A percentile compares a stretch with the other conserved stretches of the same genome.
phyloP scores from a whole-genome alignment of 1,140 invertebrate species.

The Nebria ingens region DNA sequence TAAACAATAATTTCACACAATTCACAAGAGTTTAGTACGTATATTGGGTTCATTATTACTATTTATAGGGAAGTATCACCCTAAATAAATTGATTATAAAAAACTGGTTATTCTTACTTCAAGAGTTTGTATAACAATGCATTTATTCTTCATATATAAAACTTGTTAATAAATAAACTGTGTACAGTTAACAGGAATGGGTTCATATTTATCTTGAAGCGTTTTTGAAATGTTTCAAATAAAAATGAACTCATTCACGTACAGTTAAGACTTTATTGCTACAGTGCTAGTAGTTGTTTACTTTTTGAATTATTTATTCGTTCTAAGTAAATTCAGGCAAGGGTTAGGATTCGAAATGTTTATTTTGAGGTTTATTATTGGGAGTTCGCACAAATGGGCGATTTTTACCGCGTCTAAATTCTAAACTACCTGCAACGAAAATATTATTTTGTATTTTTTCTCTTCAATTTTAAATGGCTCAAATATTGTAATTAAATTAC shows the following conservation, averaged over 20 bases:
- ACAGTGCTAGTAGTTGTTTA: neutral
- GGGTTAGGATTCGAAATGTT: neutral
- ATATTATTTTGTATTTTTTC: neutral
- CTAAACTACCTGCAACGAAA: constrained; percentile 8
- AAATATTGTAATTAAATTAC: too few relatives aligned
- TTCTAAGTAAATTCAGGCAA: neutral
- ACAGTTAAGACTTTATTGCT: neutral
- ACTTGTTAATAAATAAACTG: constrained; percentile 8
- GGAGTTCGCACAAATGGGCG: neutral
- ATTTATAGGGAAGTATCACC: too few relatives aligned
- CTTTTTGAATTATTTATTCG: neutral
- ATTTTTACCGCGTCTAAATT: neutral
- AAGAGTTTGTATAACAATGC: constrained; percentile 2
- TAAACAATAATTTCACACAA: too few relatives aligned
- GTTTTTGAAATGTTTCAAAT: too few relatives aligned
- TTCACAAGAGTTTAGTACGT: too few relatives aligned
- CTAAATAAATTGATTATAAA: too few relatives aligned
- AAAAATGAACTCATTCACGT: too few relatives aligned
- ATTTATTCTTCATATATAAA: constrained; percentile 4
- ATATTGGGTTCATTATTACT: too few relatives aligned
- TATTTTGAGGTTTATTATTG: neutral
- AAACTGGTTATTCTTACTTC: neutral
- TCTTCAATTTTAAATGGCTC: neutral
- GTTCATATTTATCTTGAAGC: too few relatives aligned
- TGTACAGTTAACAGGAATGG: too few relatives aligned